Conservation (phyloP, 2,888 invertebrate species). For the Charanyca ferruginea region DNA sequence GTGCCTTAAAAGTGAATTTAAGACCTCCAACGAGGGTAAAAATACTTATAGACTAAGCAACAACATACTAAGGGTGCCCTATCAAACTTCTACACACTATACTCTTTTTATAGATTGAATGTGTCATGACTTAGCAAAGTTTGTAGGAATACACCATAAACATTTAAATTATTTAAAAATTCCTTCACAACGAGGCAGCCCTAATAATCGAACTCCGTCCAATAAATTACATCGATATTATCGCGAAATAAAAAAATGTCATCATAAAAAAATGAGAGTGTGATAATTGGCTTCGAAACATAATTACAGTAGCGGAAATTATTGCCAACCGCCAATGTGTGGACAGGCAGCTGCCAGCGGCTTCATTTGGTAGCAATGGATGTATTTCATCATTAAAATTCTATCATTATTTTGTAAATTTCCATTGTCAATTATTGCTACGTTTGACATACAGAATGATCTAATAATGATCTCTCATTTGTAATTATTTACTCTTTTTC, state of each 20-base stretch:
- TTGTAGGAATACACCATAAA: too few species aligned
- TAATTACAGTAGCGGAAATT: constrained; percentile 52
- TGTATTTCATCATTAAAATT: constrained; percentile 44
- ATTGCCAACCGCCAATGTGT: constrained; percentile 40
- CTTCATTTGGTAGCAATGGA: constrained; percentile 28
- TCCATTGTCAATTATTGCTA: not conserved
- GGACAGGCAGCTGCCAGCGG: constrained; percentile 38
- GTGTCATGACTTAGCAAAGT: too few species aligned
- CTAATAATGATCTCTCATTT: too few species aligned
- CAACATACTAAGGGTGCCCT: too few species aligned
- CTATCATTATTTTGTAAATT: constrained; percentile 20
- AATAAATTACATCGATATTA: constrained; percentile 66
- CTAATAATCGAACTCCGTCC: constrained; percentile 52
- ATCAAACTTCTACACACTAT: too few species aligned
- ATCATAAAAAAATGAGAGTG: constrained; percentile 45
- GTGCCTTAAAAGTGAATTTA: too few species aligned
- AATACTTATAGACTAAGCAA: too few species aligned
- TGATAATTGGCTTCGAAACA: constrained; percentile 57
- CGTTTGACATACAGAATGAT: too few species aligned
- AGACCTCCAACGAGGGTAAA: too few species aligned
- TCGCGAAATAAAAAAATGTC: constrained; percentile 59
- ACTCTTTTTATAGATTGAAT: too few species aligned
- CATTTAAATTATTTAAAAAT: not conserved
- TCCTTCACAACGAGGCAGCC: constrained; percentile 34
- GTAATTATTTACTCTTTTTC: too few species aligned